Conservation (phyloP, 2,797 vertebrate species). For the Phataginus tetradactyla region DNA sequence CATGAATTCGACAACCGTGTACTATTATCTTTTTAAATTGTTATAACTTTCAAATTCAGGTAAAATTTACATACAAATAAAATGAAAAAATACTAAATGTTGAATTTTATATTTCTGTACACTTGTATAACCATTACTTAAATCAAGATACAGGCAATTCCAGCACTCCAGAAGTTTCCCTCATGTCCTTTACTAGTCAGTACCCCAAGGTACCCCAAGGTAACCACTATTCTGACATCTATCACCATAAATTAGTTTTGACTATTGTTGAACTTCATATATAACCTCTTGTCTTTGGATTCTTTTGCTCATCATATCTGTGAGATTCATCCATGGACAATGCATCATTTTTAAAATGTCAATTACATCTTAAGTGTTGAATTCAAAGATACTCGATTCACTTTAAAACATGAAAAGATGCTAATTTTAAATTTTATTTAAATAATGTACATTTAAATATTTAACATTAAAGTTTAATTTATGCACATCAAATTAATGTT, state of each 20-base stretch:
- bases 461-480: slow-evolving; percentile 23
- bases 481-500: not conserved
- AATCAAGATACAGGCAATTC: not conserved
- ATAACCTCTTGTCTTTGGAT: not conserved
- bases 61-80: not conserved
- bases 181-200: not conserved
- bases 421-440: not conserved
- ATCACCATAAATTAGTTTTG: not conserved
- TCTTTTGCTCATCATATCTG: not conserved
- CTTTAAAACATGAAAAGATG: not conserved
- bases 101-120: not conserved
- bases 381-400: not conserved
- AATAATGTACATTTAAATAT: not conserved
- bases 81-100: not conserved
- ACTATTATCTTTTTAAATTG: not conserved
- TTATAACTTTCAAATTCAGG: not conserved
- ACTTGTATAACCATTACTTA: not conserved
- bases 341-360: not conserved
- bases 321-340: not conserved
- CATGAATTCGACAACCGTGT: not conserved
- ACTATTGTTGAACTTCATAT: not conserved
- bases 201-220: not conserved
- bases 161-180: not conserved
- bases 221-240: not conserved
- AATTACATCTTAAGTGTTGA: not conserved